Conservation (phyloP, 2,888 invertebrate species). For the Eledone cirrhosa region DNA sequence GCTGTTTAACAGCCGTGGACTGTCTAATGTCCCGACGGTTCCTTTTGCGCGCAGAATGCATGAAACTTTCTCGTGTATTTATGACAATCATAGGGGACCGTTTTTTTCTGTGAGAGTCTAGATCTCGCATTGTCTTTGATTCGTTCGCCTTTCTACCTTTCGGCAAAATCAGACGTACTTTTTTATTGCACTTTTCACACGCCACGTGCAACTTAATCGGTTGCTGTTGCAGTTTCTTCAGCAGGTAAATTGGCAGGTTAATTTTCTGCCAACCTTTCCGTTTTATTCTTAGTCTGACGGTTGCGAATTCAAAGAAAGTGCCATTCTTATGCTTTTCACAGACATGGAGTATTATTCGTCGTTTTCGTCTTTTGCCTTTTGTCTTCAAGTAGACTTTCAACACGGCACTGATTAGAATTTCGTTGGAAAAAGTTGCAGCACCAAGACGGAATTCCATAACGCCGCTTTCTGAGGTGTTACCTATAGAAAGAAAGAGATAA, state of each 20-base stretch:
- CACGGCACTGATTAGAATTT: constrained; percentile 11
- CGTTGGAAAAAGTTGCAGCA: not conserved
- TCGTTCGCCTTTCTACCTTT: not conserved
- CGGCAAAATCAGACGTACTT: not conserved
- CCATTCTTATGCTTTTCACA: not conserved
- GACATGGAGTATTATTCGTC: not conserved
- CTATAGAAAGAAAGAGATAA: not conserved
- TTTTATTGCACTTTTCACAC: constrained; percentile 24
- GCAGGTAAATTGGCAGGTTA: constrained; percentile 14
- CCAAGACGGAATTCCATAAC: constrained; percentile 14
- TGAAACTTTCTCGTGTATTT: too few species aligned
- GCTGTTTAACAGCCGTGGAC: too few species aligned
- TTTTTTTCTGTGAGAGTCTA: not conserved
- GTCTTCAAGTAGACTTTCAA: constrained; percentile 10
- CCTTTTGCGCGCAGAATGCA: too few species aligned
- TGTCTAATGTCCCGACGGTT: too few species aligned
- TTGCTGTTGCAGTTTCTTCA: constrained; percentile 9
- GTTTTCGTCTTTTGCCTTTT: not conserved
- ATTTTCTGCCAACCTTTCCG: constrained; percentile 19
- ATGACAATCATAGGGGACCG: constrained; percentile 5
- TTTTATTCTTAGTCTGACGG: not conserved
- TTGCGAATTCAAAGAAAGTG: not conserved
- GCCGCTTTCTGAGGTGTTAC: not conserved
- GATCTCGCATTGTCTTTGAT: not conserved
- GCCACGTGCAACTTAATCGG: not conserved